These are phyloP conservation scores for Echeneis naucrates DNA, from an alignment of 2,797 vertebrate species.

Conservation along the genomic window DNA sequence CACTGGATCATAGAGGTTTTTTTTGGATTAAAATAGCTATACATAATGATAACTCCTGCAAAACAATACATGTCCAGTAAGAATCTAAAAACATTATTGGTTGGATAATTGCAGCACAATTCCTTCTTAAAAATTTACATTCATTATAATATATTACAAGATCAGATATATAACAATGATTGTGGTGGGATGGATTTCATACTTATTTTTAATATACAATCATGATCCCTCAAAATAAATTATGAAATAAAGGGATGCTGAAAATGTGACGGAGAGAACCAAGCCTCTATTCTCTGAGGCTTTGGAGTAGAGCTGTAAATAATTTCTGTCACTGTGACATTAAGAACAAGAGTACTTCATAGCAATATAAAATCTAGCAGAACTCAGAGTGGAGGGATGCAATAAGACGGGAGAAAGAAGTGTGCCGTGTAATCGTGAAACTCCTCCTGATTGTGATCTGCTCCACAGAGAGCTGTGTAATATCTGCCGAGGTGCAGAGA, in stretches of 20 bases:
- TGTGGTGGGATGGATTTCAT: background rate
- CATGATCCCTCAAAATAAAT: background rate
- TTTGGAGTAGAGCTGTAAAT: background rate
- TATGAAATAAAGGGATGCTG: conserved; percentile 5
- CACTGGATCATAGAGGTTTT: background rate
- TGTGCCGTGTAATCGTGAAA: conserved; percentile 15
- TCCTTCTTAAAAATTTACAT: background rate
- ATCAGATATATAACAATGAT: background rate
- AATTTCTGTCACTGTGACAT: conserved; percentile 3
- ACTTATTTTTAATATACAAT: conserved; percentile 19
- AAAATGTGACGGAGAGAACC: conserved; percentile 26
- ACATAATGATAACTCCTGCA: background rate
- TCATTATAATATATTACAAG: background rate
- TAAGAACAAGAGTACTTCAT: conserved; percentile 12
- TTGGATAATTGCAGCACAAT: background rate
- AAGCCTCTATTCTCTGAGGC: conserved; percentile 1
- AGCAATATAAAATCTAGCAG: background rate
- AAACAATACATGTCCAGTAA: background rate
- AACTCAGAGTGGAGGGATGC: background rate
- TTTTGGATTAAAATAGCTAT: background rate
- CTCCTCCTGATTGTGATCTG: conserved; percentile 22
- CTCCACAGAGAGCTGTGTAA: conserved; percentile 11
- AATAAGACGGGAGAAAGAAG: conserved; percentile 13
- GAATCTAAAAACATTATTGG: background rate
- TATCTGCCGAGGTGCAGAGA: conserved; percentile 43